Base-by-base conservation (phyloP, 2,888 invertebrate genomes). In the Eupithecia dodoneata region DNA sequence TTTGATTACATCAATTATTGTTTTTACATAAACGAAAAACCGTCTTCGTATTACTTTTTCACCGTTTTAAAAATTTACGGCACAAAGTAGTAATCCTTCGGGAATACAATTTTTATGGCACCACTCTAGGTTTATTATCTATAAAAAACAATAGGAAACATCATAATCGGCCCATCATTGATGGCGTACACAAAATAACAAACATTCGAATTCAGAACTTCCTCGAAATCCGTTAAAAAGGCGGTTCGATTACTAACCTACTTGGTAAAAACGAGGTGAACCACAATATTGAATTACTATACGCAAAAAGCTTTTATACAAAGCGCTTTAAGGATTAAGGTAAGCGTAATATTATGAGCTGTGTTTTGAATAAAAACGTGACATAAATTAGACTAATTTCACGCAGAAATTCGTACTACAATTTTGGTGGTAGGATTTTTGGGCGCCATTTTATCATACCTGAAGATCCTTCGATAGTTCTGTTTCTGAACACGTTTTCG, bases 381-480 rank as follows among this genome's bases (percentile, higher is more conserved):
- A 45, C 45, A 18, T 45, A 44, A n/a, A 69, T 69, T 45, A 69
- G 10, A 69, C n/a, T 12, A 69, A 45, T 44, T 45, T 69, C 45
- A 15, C 42, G 3, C 42, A 42, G 12, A 66, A 70, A 10, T 10
- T 30, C 10, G 74, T 69, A 59, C 79, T 79, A 73, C 63, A 76
- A 30, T 30, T 30, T 30, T 30, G 30, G 30, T 30, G 30, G 30
- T 30, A 30, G 30, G 30, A 30, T 30, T 30, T 30, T 69, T 84
- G 81, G 81, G 81, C 72, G 80, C 82, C 81, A 84, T 7, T 18
- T 74, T 73, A 52, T 69, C 42, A 74, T 87, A 94, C 94, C 94
- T 83, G 92, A 91, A 69, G 85, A 87, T 4, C 92, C 97, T 81
- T 96, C 96, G 5, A 97, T 90, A 0, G 97, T 97, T 83, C 94